Base-by-base conservation (phyloP, 1,140 invertebrate genomes). In the Drosophila bocqueti region DNA sequence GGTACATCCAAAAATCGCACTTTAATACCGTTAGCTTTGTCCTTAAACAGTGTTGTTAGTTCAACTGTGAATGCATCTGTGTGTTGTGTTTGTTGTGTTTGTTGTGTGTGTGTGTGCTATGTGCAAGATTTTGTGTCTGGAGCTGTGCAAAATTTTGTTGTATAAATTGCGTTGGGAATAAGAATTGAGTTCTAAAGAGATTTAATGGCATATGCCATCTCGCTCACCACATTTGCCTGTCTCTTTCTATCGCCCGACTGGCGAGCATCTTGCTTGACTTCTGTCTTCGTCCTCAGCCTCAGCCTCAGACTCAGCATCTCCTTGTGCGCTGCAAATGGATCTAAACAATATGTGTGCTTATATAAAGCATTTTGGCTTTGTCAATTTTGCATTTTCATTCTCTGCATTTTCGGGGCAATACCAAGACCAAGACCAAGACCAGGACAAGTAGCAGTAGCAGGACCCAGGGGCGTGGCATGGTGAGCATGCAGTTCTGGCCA, bases 181-280 rank as follows among this genome's bases (percentile, higher is more conserved):
- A 91, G 83, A 91, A 91, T 91, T 91, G 83, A 91, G 86, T 91
- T 91, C 86, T 91, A 86, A 91, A 91, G 86, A 91, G 86, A 91
- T 91, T 91, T 91, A 91, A 91, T 91, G 86, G 87, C 79, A 80
- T 71, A 49, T 73, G 66, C 81, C 57, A 49, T 79, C 84, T 71
- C 62, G 36, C 68, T 75, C 63, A 13, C 26, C 54, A 38, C 24
- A 42, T 31, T 36, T 31, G 21, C 34, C 43, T 43, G n/a, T 61
- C 75, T 61, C 42, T 52, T 38, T 63, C 42, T 16, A 18, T 57
- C 8, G 13, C 11, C 55, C 50, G 45, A 43, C 54, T 38, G 31
- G 11, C 42, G n/a, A 50, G 62, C 67, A 72, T 73, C 66, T 72
- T 74, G 34, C 29, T 74, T 74, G 71, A 74, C 71, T 74, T 68